These are phyloP conservation scores for Sebastes steindachneri DNA, from an alignment of 2,797 vertebrate species.

Conservation along the genomic window DNA sequence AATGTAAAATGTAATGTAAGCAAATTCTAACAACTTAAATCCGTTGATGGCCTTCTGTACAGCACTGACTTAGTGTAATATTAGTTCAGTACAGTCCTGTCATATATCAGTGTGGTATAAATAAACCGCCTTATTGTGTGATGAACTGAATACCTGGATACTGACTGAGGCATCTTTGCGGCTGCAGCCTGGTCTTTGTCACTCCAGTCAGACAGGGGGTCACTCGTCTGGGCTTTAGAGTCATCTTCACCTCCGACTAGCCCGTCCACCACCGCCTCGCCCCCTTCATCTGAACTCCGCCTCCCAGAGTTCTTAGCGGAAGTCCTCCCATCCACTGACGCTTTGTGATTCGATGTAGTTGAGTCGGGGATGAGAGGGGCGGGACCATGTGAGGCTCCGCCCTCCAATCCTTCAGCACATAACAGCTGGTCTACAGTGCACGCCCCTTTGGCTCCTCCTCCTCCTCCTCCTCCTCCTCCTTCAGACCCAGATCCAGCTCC, in stretches of 20 bases:
- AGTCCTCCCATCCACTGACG: slow-evolving; percentile 73
- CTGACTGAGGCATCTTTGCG: slow-evolving; percentile 85
- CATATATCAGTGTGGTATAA: background rate
- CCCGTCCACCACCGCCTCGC: slow-evolving; percentile 46
- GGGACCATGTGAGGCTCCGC: slow-evolving; percentile 75
- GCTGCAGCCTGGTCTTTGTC: slow-evolving; percentile 84
- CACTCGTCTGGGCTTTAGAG: slow-evolving; percentile 74
- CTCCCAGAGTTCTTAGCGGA: slow-evolving; percentile 45
- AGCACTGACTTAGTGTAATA: background rate
- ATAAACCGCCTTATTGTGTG: background rate
- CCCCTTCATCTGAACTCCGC: slow-evolving; percentile 65
- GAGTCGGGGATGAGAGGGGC: slow-evolving; percentile 78
- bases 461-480: slow-evolving; percentile 7
- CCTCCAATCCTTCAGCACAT: slow-evolving; percentile 82
- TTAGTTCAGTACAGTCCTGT: background rate
- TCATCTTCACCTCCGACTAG: slow-evolving; percentile 48
- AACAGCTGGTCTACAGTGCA: slow-evolving; percentile 86
- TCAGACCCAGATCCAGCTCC: slow-evolving; percentile 15
- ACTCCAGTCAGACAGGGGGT: slow-evolving; percentile 73
- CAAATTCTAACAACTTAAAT: background rate
- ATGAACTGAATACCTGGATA: slow-evolving; percentile 81
- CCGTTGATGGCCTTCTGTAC: background rate
- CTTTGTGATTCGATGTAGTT: slow-evolving; percentile 67
- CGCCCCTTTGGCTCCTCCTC: slow-evolving; percentile 27
- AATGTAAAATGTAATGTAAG: background rate